Percentiles rank a stretch among this genome's conserved stretches.
Evolutionary conservation across 1,140 invertebrate genomes (phyloP).

Genomic region (Neodiprion fabricii): DNA sequence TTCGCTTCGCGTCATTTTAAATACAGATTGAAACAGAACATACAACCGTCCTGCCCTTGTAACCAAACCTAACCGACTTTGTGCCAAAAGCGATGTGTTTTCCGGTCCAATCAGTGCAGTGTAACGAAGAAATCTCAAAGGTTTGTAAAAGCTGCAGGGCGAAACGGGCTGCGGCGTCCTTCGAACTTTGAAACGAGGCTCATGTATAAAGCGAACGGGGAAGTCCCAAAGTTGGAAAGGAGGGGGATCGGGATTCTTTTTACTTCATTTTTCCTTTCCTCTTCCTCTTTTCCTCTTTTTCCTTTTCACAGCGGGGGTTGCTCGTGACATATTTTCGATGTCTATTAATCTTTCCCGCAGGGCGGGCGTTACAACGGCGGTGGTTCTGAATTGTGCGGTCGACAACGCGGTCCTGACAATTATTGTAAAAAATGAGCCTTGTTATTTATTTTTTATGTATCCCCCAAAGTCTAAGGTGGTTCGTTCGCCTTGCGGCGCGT

Average conservation of each 20-base stretch:
- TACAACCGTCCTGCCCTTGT: too few species aligned
- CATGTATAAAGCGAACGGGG: not conserved
- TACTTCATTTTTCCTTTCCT: not conserved
- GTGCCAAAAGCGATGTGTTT: too few species aligned
- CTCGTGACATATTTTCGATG: constrained; percentile 7
- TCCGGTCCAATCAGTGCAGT: too few species aligned
- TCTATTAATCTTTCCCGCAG: not conserved
- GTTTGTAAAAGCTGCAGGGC: too few species aligned
- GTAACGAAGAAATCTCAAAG: too few species aligned
- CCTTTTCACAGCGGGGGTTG: not conserved
- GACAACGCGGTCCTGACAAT: not conserved
- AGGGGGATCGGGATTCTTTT: not conserved
- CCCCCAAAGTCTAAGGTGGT: too few species aligned
- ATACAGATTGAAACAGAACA: too few species aligned
- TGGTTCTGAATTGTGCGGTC: not conserved
- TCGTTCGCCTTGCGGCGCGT: too few species aligned
- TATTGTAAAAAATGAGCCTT: not conserved
- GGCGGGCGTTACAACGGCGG: not conserved
- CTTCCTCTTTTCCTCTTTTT: not conserved
- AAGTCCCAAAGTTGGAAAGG: too few species aligned
- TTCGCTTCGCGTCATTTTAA: too few species aligned
- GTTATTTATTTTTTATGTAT: not conserved
- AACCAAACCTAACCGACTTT: too few species aligned
- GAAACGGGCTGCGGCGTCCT: too few species aligned
- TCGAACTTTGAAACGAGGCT: not conserved